A percentile compares a stretch with the other conserved stretches of the same genome.
phyloP scores from a whole-genome alignment of 2,113 vertebrate genomes.

The Cryptoleucopteryx plumbea region DNA sequence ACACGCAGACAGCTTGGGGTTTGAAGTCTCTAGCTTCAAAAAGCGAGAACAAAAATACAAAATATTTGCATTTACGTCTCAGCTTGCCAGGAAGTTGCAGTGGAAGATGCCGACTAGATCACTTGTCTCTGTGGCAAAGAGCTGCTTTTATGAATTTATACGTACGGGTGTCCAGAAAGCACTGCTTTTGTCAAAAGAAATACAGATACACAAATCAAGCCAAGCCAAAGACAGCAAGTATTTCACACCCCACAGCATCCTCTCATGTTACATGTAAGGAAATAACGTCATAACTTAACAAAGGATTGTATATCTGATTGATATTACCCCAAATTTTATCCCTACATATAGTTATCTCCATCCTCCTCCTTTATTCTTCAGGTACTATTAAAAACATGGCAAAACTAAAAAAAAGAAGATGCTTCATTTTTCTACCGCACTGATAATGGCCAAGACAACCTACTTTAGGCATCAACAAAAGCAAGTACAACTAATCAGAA shows the following conservation, averaged over 20 bases:
- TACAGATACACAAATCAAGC: neutral
- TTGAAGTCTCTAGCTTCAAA: neutral
- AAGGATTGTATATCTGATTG: neutral
- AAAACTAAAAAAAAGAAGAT: neutral
- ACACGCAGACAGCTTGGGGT: neutral
- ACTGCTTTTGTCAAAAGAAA: neutral
- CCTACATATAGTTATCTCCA: neutral
- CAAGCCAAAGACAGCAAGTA: neutral
- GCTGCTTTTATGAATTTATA: neutral
- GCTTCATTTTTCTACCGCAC: neutral
- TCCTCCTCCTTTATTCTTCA: neutral
- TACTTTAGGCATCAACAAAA: neutral
- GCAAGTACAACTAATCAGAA: neutral
- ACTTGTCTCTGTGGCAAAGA: neutral
- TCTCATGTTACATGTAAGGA: neutral
- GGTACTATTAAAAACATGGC: neutral
- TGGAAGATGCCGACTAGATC: fast-evolving
- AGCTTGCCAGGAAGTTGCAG: neutral
- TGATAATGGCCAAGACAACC: neutral
- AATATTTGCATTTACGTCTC: neutral
- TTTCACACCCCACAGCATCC: neutral
- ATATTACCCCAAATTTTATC: neutral
- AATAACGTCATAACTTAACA: neutral
- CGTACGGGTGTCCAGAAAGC: neutral
- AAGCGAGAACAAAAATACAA: neutral